Conservation (phyloP, 37 sponge, comb jelly and placozoan genomes). For the Dysidea cf. avara region DNA sequence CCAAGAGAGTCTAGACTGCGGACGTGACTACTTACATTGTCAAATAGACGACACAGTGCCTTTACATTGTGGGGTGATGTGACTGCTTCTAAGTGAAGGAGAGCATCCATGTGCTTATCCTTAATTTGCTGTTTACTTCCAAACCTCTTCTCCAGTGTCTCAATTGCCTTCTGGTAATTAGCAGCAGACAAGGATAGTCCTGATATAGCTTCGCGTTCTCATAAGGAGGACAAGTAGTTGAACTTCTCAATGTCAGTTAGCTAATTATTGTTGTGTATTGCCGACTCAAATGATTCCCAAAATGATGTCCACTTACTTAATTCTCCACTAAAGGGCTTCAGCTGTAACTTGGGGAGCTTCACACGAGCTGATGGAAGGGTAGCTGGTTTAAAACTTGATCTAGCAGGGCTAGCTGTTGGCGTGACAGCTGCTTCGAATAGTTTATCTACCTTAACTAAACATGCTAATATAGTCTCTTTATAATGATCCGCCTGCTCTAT, state of each 20-base stretch:
- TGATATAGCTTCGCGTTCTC: slow-evolving; percentile 27
- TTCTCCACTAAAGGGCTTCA: slow-evolving; percentile 18
- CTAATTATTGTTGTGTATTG: slow-evolving; percentile 17
- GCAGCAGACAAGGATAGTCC: slow-evolving; percentile 31
- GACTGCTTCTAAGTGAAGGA: slow-evolving; percentile 35
- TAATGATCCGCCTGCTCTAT: slow-evolving; percentile 15
- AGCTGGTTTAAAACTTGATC: no score
- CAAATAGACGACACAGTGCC: slow-evolving; percentile 32
- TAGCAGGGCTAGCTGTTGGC: no score
- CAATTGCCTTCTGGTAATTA: slow-evolving; percentile 22
- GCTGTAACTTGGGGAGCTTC: slow-evolving; percentile 40
- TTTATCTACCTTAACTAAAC: no score
- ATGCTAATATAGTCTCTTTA: no score
- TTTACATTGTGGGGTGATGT: slow-evolving; percentile 19
- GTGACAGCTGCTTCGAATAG: no score
- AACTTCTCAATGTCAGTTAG: slow-evolving; percentile 23
- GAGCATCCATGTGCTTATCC: slow-evolving; percentile 40
- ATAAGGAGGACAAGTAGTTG: slow-evolving; percentile 30
- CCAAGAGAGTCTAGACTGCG: slow-evolving; percentile 24
- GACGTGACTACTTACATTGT: slow-evolving; percentile 26
- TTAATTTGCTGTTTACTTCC: slow-evolving; percentile 32
- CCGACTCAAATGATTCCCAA: slow-evolving; percentile 38
- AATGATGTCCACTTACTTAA: slow-evolving; percentile 33
- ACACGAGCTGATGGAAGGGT: no score
- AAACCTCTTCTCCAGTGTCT: slow-evolving; percentile 33